Conservation (phyloP, 2,797 vertebrate genomes). For the Eupleurogrammus muticus region DNA sequence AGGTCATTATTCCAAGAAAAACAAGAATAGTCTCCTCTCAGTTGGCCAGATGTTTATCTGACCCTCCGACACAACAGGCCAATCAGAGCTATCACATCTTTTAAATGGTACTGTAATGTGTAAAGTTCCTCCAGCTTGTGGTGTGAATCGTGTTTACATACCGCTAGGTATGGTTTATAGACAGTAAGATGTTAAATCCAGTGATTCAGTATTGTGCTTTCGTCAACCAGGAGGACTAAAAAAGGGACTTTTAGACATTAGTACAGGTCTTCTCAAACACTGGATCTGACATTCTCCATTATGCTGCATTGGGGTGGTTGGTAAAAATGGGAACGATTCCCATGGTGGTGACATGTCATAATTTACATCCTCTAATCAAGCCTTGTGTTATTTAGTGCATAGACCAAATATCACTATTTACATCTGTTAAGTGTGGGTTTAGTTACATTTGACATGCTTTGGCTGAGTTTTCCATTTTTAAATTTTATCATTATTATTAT, state of each 20-base stretch:
- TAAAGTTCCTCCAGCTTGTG: background rate
- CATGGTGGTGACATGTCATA: background rate
- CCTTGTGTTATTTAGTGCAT: background rate
- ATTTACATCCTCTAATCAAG: background rate
- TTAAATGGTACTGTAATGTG: background rate
- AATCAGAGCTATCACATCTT: background rate
- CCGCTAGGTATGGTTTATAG: background rate
- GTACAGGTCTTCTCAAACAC: background rate
- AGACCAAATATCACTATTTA: background rate
- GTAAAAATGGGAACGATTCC: background rate
- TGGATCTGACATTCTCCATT: background rate
- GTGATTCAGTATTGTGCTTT: background rate
- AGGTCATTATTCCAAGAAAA: background rate
- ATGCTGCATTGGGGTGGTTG: too few relatives aligned
- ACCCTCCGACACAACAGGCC: background rate
- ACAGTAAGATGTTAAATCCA: background rate
- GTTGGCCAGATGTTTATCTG: background rate
- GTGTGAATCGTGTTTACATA: background rate
- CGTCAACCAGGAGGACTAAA: background rate
- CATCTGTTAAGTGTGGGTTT: background rate
- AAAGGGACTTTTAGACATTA: background rate
- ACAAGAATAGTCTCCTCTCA: background rate
- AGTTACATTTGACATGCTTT: background rate
- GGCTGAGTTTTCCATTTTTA: background rate
- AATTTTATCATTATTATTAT: background rate